A percentile compares a stretch with the other conserved stretches of the same genome.
phyloP scores from a whole-genome alignment of 2,113 vertebrate species.

The Symphodus melops region DNA sequence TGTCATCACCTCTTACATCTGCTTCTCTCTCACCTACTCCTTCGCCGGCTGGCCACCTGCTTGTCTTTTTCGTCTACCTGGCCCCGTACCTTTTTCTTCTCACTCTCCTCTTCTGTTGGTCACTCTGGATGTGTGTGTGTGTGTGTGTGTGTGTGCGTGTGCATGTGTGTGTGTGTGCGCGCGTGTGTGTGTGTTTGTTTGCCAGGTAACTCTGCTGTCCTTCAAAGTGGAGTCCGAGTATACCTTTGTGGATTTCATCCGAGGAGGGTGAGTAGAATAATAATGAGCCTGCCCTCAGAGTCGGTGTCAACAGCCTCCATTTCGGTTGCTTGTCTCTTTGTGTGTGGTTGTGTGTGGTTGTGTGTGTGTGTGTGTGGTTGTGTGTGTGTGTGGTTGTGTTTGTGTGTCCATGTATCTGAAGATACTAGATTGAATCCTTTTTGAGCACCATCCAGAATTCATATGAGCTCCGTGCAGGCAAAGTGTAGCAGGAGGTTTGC shows the following conservation, averaged over 20 bases:
- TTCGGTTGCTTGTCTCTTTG: constrained; percentile 12
- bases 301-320: constrained; percentile 23
- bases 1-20: constrained; percentile 40
- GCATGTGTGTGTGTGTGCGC: constrained; percentile 31
- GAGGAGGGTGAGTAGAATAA: constrained; percentile 92
- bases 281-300: constrained; percentile 44
- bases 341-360: constrained; percentile 4
- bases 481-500: constrained; percentile 1
- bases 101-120: constrained; percentile 28
- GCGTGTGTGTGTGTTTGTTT: constrained; percentile 32
- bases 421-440: constrained; percentile 12
- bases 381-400: neutral
- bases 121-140: constrained; percentile 17
- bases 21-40: constrained; percentile 17
- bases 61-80: constrained; percentile 27
- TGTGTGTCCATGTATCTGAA: constrained; percentile 13
- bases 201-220: constrained; percentile 95
- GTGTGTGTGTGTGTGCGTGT: constrained; percentile 25
- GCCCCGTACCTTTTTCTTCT: constrained; percentile 4
- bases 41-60: constrained; percentile 38
- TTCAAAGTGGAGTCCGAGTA: constrained; percentile 97
- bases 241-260: constrained; percentile 98
- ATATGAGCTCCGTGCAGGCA: neutral
- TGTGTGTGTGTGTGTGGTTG: neutral
- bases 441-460: constrained; percentile 28